Evolutionary conservation across 2,797 vertebrate species (phyloP), one percentile per base, ranked within the genome.

Genomic region (Siniperca undulata): DNA sequence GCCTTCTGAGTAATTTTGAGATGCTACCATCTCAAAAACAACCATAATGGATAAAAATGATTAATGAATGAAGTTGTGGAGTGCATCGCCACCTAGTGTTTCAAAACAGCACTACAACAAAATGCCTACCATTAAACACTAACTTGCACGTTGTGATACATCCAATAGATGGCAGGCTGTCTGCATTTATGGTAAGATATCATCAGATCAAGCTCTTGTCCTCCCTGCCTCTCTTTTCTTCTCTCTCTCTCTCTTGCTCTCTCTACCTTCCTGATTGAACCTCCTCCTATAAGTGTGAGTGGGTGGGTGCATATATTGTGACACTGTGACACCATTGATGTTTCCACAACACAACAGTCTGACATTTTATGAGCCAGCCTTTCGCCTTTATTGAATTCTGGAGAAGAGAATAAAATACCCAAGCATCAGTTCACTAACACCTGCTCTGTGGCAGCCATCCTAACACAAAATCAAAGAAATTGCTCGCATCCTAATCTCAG

Each of bases 161-260:
- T 74, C 90, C 93, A 83, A 67, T 84, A 94, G 94, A 88, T 92
- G 93, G 90, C 92, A 93, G 74, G 19, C 77, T 91, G 67, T 85
- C 81, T 90, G 71, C 83, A 90, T 80, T 62, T 78, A 72, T 82
- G 22, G 12, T n/a, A 6, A 12, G 3, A 68, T 11, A 22, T 74
- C 10, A 16, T 22, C 61, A 42, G 10, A 42, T 24, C 19, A 50
- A 3, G 16, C 16, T 74, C 7, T 71, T 46, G 20, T 13, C 40
- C 44, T 11, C n/a, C 40, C 12, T 56, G 3, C 5, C 44, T 65
- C 59, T 59, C 34, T 55, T 27, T n/a, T 9, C 8, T 36, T 4
- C 8, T 22, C 40, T 59, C 22, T 34, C 58, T 40, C 20, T 68
- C 36, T 65, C 22, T 40, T 44, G 3, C 53, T 69, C 6, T 4